Conservation (phyloP, 1,140 invertebrate species). For the Tribolium madens region DNA sequence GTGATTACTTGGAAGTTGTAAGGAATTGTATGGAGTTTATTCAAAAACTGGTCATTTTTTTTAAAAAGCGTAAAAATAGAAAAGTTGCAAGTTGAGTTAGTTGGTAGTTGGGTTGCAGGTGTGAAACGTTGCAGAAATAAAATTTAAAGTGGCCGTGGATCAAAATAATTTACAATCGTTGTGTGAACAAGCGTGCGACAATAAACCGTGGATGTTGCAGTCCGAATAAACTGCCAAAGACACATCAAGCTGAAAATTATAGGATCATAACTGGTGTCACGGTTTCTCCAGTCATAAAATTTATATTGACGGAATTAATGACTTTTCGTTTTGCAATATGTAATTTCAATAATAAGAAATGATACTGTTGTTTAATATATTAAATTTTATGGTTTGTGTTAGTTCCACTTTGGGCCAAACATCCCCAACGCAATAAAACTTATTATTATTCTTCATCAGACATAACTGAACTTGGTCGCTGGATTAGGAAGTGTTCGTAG, state of each 20-base stretch:
- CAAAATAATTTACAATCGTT: conserved; percentile 41
- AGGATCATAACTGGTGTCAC: conserved; percentile 42
- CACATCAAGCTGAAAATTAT: conserved; percentile 42
- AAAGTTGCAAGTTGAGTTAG: no score
- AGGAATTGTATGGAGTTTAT: no score
- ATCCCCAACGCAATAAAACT: conserved; percentile 20
- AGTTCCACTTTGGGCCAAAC: background rate
- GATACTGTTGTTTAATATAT: conserved; percentile 32
- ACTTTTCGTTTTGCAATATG: conserved; percentile 44
- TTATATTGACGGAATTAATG: conserved; percentile 42
- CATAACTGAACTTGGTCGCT: conserved; percentile 29
- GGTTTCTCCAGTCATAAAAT: conserved; percentile 41
- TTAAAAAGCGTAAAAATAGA: no score
- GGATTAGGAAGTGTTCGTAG: conserved; percentile 33
- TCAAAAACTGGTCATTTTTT: no score
- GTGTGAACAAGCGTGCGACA: conserved; percentile 27
- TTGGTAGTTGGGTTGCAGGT: conserved; percentile 3
- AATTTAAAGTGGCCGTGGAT: conserved; percentile 42
- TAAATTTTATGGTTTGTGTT: conserved; percentile 2
- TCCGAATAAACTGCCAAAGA: conserved; percentile 43
- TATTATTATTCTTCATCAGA: conserved; percentile 17
- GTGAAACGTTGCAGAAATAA: conserved; percentile 26
- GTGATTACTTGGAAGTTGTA: no score
- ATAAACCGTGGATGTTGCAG: conserved; percentile 34
- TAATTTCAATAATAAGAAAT: conserved; percentile 35